Conservation (phyloP, 2,113 vertebrate species). For the Carassius auratus region DNA sequence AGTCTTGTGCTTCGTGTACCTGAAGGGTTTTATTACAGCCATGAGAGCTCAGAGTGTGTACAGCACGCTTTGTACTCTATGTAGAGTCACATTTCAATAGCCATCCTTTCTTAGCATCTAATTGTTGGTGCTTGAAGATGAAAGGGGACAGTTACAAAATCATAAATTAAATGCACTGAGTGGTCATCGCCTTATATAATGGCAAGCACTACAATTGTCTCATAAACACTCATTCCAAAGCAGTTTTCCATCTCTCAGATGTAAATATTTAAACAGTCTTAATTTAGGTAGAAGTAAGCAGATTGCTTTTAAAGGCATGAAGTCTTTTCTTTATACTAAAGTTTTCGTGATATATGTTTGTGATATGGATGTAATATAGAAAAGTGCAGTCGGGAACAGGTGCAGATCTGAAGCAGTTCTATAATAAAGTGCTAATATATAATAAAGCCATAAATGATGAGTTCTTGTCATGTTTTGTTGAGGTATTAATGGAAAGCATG, state of each 20-base stretch:
- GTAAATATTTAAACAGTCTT: neutral
- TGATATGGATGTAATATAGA: neutral
- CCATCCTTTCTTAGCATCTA: slow-evolving; percentile 1
- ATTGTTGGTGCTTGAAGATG: slow-evolving; percentile 19
- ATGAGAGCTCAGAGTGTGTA: neutral
- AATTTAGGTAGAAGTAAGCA: neutral
- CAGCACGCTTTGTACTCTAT: slow-evolving; percentile 36
- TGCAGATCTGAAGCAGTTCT: neutral
- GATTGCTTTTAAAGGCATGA: neutral
- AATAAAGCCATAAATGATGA: neutral
- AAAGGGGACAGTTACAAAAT: neutral
- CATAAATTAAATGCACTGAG: neutral
- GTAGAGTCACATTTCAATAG: slow-evolving; percentile 32
- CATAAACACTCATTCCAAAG: neutral
- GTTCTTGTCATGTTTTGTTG: neutral
- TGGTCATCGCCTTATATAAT: neutral
- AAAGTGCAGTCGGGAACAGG: neutral
- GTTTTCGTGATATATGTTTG: neutral
- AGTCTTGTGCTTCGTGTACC: slow-evolving; percentile 41
- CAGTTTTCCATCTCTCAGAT: neutral
- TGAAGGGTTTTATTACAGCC: slow-evolving; percentile 48
- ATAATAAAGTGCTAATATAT: neutral
- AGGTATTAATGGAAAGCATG: neutral
- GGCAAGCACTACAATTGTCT: neutral
- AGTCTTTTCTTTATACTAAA: neutral